Evolutionary conservation across 92 coral and sea anemone species (phyloP).

Genomic region (Bergia sp.): DNA sequence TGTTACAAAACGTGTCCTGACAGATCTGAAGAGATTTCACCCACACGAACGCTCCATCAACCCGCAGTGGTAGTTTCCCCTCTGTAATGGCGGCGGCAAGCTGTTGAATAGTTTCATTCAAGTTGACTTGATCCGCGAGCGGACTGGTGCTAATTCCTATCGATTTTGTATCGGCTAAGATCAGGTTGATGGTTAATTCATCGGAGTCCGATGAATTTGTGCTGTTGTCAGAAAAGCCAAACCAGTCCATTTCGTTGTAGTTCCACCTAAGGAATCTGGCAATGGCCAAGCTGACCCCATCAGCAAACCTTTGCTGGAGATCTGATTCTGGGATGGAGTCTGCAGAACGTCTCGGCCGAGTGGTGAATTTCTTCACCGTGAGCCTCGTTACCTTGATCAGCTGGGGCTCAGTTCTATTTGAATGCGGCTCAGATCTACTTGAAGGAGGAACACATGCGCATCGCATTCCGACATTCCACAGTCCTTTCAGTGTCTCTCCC

Average conservation of each 20-base stretch:
- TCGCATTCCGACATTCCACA: slow-evolving; percentile 58
- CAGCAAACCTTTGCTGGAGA: slow-evolving; percentile 58
- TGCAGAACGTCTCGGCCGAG: slow-evolving; percentile 36
- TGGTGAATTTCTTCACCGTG: too few species aligned
- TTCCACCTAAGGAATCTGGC: slow-evolving; percentile 54
- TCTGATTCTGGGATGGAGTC: slow-evolving; percentile 57
- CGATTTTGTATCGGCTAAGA: slow-evolving; percentile 57
- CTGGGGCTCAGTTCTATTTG: too few species aligned
- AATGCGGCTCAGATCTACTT: too few species aligned
- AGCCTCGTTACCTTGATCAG: too few species aligned
- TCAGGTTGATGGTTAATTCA: slow-evolving; percentile 37
- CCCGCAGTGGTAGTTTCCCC: slow-evolving; percentile 46
- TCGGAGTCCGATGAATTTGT: neutral
- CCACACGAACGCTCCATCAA: slow-evolving; percentile 54
- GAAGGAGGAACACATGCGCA: slow-evolving; percentile 14
- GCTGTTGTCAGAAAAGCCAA: slow-evolving; percentile 47
- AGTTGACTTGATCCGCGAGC: neutral
- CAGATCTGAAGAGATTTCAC: slow-evolving; percentile 58
- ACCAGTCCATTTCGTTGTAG: neutral
- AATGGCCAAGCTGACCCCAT: slow-evolving; percentile 48
- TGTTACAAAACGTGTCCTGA: slow-evolving; percentile 56
- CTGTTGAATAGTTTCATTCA: slow-evolving; percentile 28
- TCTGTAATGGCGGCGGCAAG: slow-evolving; percentile 22
- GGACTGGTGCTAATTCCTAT: slow-evolving; percentile 45
- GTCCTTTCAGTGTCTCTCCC: slow-evolving; percentile 61